Evolutionary conservation across 2,113 vertebrate species (phyloP).

Genomic region (Collichthys lucidus): DNA sequence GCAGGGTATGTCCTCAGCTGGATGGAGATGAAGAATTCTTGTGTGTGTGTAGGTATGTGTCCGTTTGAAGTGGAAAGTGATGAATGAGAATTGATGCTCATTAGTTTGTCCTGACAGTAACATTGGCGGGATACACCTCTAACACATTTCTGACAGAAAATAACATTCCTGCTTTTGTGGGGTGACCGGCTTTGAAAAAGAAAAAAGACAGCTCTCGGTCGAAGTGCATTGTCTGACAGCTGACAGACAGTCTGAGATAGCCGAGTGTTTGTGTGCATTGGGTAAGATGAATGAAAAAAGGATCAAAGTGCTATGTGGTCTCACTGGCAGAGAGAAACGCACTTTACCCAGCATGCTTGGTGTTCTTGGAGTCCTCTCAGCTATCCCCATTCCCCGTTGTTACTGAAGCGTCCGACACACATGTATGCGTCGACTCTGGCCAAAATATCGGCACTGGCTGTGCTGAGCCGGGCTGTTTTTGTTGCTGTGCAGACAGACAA

Average conservation of each 20-base stretch:
- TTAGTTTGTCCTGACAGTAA: conserved; percentile 67
- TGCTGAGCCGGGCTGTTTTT: conserved; percentile 55
- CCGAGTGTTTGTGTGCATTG: conserved; percentile 63
- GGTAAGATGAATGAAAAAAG: conserved; percentile 56
- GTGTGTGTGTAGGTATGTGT: conserved; percentile 13
- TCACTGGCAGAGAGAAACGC: conserved; percentile 61
- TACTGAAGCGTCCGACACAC: conserved; percentile 58
- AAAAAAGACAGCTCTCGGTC: conserved; percentile 37
- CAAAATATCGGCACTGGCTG: conserved; percentile 39
- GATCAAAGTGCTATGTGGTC: conserved; percentile 73
- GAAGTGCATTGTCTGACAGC: conserved; percentile 49
- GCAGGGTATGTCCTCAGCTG: conserved; percentile 42
- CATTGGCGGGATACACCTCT: conserved; percentile 52
- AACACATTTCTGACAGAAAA: conserved; percentile 57
- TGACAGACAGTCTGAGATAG: conserved; percentile 68
- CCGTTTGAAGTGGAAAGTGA: conserved; percentile 44
- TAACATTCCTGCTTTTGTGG: conserved; percentile 46
- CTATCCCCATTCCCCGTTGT: conserved; percentile 52
- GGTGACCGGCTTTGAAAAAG: conserved; percentile 47
- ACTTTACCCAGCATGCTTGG: conserved; percentile 63
- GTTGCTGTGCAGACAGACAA: conserved; percentile 68
- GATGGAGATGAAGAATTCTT: conserved; percentile 37
- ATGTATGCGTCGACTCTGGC: conserved; percentile 48
- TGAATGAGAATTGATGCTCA: conserved; percentile 65
- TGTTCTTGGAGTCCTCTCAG: conserved; percentile 54